Evolutionary conservation across 1,140 invertebrate genomes (phyloP).

Genomic region (Aphis gossypii): DNA sequence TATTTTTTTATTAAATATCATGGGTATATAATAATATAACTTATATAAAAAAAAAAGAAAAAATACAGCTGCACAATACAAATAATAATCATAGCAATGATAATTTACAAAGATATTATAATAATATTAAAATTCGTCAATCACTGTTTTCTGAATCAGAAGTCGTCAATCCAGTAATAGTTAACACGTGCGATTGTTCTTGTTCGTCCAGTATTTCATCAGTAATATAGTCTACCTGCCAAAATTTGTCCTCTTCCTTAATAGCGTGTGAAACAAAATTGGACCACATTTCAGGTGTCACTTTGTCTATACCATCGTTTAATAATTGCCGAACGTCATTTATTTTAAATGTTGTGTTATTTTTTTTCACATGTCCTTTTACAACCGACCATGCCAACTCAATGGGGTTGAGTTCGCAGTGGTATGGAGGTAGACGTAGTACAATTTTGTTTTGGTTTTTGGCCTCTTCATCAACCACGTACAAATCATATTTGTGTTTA

Average conservation of each 20-base stretch:
- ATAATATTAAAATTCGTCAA: background rate
- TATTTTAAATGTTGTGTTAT: background rate
- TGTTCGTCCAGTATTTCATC: background rate
- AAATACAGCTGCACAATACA: no score
- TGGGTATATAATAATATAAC: no score
- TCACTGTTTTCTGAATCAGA: background rate
- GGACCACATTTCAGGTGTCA: constrained; percentile 19
- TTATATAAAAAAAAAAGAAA: no score
- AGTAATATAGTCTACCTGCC: background rate
- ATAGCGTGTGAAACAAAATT: background rate
- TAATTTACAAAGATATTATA: no score
- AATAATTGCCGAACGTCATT: background rate
- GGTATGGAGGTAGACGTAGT: background rate
- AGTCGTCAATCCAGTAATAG: background rate
- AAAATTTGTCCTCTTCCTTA: constrained; percentile 12
- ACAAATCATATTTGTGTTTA: no score
- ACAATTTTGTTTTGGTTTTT: no score
- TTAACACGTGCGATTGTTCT: background rate
- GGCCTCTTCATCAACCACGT: no score
- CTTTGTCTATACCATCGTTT: background rate
- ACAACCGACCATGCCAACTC: background rate
- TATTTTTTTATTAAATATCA: no score
- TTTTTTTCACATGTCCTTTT: background rate
- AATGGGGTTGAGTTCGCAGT: background rate
- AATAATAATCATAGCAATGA: no score